Conservation (phyloP, 2,888 invertebrate species). For the Masnerella sp. region DNA sequence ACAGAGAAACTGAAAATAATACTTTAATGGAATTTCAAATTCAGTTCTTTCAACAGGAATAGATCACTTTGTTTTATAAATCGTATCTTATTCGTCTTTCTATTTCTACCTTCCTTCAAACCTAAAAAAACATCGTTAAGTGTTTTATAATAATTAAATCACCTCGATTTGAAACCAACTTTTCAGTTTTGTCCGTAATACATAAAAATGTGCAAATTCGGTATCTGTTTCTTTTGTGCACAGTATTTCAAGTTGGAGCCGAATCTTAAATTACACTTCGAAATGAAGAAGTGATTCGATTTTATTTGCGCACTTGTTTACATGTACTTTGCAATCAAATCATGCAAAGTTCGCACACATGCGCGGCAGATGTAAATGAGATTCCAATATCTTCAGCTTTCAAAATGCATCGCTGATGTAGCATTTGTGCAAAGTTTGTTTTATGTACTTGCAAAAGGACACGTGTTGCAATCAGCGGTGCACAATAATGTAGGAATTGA, state of each 20-base stretch:
- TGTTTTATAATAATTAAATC: too few species aligned
- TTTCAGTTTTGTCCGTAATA: too few species aligned
- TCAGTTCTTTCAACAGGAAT: too few species aligned
- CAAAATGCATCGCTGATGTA: constrained; percentile 40
- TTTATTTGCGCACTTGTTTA: constrained; percentile 26
- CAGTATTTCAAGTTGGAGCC: not conserved
- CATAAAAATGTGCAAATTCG: too few species aligned
- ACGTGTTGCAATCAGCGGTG: constrained; percentile 39
- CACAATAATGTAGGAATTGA: constrained; percentile 39
- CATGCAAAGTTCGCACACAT: constrained; percentile 27
- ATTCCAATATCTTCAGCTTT: constrained; percentile 47
- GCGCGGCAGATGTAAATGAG: constrained; percentile 39
- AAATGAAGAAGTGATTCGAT: constrained; percentile 5
- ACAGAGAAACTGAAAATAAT: too few species aligned
- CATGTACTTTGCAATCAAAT: constrained; percentile 39
- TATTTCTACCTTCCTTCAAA: too few species aligned
- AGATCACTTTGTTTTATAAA: too few species aligned
- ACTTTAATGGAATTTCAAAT: too few species aligned
- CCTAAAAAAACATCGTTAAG: too few species aligned
- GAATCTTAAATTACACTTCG: not conserved
- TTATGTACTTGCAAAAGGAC: constrained; percentile 42
- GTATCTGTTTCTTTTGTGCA: too few species aligned
- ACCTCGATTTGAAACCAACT: too few species aligned
- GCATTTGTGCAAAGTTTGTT: constrained; percentile 51
- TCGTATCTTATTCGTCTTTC: too few species aligned